These are phyloP conservation scores for Eleutherodactylus coqui DNA, from an alignment of 2,797 vertebrate genomes.

Conservation along the genomic window DNA sequence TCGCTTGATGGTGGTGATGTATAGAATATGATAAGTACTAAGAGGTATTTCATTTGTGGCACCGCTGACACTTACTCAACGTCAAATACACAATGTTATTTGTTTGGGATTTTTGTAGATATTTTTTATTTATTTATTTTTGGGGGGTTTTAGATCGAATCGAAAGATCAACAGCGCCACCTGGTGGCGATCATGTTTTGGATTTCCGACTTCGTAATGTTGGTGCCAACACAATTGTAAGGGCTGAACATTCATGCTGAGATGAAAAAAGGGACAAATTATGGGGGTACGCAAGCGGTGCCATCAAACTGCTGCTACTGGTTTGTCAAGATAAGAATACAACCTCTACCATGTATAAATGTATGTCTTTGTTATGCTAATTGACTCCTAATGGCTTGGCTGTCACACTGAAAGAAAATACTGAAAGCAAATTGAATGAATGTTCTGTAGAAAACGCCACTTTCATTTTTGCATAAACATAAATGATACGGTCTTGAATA, in stretches of 20 bases:
- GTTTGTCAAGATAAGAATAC: constrained; percentile 64
- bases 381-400: constrained; percentile 64
- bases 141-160: constrained; percentile 45
- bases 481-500: constrained; percentile 64
- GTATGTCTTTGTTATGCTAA: constrained; percentile 62
- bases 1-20: constrained; percentile 66
- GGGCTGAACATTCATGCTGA: constrained; percentile 45
- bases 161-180: constrained; percentile 78
- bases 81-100: constrained; percentile 72
- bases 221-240: constrained; percentile 51
- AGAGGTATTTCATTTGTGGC: constrained; percentile 69
- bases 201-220: constrained; percentile 11
- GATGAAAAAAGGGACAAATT: constrained; percentile 66
- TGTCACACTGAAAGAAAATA: constrained; percentile 63
- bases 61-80: constrained; percentile 69
- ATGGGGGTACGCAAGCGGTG: constrained; percentile 24
- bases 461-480: constrained; percentile 67
- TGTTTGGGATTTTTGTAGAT: constrained; percentile 64
- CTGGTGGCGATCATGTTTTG: constrained; percentile 69
- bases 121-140: constrained; percentile 3
- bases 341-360: constrained; percentile 57
- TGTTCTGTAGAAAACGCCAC: constrained; percentile 67
- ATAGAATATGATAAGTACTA: constrained; percentile 70
- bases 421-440: constrained; percentile 67
- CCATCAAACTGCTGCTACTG: constrained; percentile 39